phyloP scores from a whole-genome alignment of 2,113 vertebrate genomes.

The Onychostoma macrolepis region DNA sequence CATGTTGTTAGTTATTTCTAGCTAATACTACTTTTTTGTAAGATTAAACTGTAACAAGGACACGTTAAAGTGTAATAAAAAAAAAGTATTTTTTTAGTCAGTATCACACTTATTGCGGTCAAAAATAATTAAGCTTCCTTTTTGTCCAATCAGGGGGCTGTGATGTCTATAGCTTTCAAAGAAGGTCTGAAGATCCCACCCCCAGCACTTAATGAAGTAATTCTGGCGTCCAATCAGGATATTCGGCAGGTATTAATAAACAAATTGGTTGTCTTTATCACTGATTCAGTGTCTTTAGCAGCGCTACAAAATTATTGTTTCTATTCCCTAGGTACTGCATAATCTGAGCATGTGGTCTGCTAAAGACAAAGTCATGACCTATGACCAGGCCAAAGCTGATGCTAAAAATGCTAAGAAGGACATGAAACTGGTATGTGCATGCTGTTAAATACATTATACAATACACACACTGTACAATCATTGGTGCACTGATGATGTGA shows the following conservation, averaged over 20 bases:
- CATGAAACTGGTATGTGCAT: constrained; percentile 81
- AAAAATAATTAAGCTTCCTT: neutral
- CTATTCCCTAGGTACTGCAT: constrained; percentile 85
- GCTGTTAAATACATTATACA: neutral
- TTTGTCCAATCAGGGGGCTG: constrained; percentile 81
- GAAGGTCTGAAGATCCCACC: constrained; percentile 94
- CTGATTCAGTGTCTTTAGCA: neutral
- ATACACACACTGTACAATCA: neutral
- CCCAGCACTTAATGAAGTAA: constrained; percentile 95
- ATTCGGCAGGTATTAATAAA: constrained; percentile 87
- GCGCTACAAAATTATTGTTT: neutral
- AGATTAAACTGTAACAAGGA: neutral
- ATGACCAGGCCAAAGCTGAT: constrained; percentile 89
- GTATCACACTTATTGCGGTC: neutral
- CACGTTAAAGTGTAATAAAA: neutral
- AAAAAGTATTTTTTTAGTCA: neutral
- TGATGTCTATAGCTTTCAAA: constrained; percentile 97
- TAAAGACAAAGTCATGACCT: constrained; percentile 87
- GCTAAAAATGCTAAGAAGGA: constrained; percentile 90
- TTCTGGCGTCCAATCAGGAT: constrained; percentile 95
- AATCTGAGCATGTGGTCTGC: constrained; percentile 97
- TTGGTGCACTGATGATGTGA: neutral
- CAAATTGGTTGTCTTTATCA: neutral
- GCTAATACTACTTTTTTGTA: neutral
- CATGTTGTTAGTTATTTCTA: neutral